Conservation (phyloP, 2,113 vertebrate species). For the Alouatta palliata region DNA sequence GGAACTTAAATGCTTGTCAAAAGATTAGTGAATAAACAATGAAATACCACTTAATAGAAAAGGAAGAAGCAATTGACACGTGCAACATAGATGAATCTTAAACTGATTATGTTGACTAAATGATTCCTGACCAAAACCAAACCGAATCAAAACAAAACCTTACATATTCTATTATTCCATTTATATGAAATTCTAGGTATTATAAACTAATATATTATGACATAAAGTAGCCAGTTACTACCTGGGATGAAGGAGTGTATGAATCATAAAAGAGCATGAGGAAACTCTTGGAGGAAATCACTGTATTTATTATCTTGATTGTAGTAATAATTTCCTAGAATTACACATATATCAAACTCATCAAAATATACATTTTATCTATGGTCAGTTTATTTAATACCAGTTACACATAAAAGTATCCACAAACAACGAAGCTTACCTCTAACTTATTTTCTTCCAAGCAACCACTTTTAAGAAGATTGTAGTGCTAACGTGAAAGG, state of each 20-base stretch:
- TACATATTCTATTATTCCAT: too few relatives aligned
- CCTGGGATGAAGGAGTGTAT: background rate
- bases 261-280: background rate
- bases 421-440: background rate
- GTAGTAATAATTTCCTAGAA: background rate
- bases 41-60: too few relatives aligned
- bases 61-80: too few relatives aligned
- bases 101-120: too few relatives aligned
- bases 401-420: background rate
- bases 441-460: background rate
- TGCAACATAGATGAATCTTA: too few relatives aligned
- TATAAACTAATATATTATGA: background rate
- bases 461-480: background rate
- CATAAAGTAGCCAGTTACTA: background rate
- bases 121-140: too few relatives aligned
- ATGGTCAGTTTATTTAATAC: background rate
- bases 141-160: too few relatives aligned
- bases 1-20: too few relatives aligned
- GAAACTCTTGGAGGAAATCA: background rate
- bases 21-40: too few relatives aligned
- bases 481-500: background rate
- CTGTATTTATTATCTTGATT: background rate
- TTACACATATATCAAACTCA: background rate
- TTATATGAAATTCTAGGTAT: background rate
- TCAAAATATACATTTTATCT: background rate